phyloP scores from a whole-genome alignment of 2,888 invertebrate genomes.

The Nymphalis polychloros region DNA sequence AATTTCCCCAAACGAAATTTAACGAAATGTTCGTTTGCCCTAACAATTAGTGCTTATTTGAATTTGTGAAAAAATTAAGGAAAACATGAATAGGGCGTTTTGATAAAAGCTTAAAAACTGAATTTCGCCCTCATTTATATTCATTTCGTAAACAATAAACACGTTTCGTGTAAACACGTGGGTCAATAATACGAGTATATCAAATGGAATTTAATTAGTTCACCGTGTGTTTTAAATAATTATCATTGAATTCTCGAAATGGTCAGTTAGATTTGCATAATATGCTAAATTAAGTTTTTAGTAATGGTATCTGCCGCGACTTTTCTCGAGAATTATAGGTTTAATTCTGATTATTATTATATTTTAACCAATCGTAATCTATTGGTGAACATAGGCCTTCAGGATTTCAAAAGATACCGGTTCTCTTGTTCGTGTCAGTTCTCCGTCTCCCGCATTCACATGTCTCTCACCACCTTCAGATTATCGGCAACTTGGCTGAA shows the following conservation, averaged over 20 bases:
- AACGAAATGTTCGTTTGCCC: too few species aligned
- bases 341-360: too few species aligned
- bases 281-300: not conserved
- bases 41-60: too few species aligned
- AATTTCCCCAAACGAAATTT: too few species aligned
- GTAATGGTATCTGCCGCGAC: not conserved
- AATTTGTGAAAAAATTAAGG: not conserved
- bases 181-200: too few species aligned
- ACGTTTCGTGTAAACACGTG: not conserved
- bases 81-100: not conserved
- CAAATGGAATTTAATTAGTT: conserved; percentile 7
- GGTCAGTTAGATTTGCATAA: not conserved
- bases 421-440: too few species aligned
- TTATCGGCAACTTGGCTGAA: too few species aligned
- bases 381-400: too few species aligned
- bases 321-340: not conserved
- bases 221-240: not conserved
- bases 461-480: too few species aligned
- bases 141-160: conserved; percentile 4
- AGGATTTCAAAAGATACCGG: too few species aligned
- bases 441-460: too few species aligned
- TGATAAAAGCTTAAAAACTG: not conserved
- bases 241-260: not conserved
- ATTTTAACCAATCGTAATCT: too few species aligned
- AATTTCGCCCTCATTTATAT: not conserved